phyloP scores from a whole-genome alignment of 2,888 invertebrate species.

The Heliconius hortense region DNA sequence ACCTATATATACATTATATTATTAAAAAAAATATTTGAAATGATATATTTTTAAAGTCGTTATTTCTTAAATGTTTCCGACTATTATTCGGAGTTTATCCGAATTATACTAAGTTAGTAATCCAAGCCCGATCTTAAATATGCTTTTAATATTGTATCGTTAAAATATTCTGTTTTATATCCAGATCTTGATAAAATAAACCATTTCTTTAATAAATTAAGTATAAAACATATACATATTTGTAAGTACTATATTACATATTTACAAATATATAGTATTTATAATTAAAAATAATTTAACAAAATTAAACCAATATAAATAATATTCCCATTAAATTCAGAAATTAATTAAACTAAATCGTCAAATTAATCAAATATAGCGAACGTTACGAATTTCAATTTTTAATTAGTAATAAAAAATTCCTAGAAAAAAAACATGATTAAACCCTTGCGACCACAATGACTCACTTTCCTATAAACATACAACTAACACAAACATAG shows the following conservation, averaged over 20 bases:
- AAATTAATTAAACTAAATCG: not conserved
- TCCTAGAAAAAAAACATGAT: slow-evolving; percentile 1
- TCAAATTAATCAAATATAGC: not conserved
- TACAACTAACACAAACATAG: not conserved
- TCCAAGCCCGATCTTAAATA: not conserved
- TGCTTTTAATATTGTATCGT: not conserved
- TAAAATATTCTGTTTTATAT: not conserved
- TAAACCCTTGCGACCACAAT: not conserved
- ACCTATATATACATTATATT: no score
- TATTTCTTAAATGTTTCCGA: not conserved
- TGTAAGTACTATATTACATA: no score
- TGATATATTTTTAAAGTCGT: not conserved
- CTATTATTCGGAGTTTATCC: no score
- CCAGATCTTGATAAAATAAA: not conserved
- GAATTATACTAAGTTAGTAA: not conserved
- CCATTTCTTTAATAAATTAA: not conserved
- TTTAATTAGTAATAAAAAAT: slow-evolving; percentile 1
- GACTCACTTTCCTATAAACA: slow-evolving; percentile 1
- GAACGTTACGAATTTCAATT: not conserved
- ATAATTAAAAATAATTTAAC: not conserved
- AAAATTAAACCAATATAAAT: not conserved
- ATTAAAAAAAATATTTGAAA: no score
- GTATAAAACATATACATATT: not conserved
- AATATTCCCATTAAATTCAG: not conserved
- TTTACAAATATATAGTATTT: not conserved